Evolutionary conservation across 92 coral and sea anemone species (phyloP).

Genomic region (Pocillopora grandis): DNA sequence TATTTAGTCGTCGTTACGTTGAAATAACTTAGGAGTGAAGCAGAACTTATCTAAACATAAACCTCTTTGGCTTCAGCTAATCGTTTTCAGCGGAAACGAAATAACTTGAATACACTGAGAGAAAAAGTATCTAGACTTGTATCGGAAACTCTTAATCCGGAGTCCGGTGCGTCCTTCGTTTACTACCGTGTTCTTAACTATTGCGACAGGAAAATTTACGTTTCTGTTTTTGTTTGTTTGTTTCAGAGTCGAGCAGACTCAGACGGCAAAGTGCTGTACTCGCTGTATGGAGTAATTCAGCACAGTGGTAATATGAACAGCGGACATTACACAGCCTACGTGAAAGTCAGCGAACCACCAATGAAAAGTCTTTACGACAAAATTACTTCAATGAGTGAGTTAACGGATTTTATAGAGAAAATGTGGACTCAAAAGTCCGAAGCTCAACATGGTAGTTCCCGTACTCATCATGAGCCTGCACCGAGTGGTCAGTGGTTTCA

Average conservation of each 20-base stretch:
- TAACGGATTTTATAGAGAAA: constrained; percentile 53
- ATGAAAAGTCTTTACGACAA: constrained; percentile 47
- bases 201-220: no score
- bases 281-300: constrained; percentile 84
- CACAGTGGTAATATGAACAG: constrained; percentile 96
- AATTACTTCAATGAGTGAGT: constrained; percentile 59
- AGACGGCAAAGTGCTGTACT: constrained; percentile 76
- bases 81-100: no score
- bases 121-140: no score
- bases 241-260: constrained; percentile 76
- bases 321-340: constrained; percentile 97
- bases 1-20: no score
- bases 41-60: no score
- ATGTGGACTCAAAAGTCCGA: constrained; percentile 64
- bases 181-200: no score
- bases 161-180: no score
- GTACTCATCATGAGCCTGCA: constrained; percentile 53
- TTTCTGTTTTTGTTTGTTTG: neutral
- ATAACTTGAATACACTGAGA: no score
- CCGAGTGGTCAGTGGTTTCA: constrained; percentile 87
- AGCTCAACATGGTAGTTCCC: constrained; percentile 22
- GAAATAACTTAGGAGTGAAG: no score
- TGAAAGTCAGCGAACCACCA: constrained; percentile 61
- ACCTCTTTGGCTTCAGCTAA: no score
- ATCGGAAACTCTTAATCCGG: no score